These are phyloP conservation scores for Ganaspis brasiliensis DNA, from an alignment of 2,888 invertebrate genomes.

Conservation along the genomic window DNA sequence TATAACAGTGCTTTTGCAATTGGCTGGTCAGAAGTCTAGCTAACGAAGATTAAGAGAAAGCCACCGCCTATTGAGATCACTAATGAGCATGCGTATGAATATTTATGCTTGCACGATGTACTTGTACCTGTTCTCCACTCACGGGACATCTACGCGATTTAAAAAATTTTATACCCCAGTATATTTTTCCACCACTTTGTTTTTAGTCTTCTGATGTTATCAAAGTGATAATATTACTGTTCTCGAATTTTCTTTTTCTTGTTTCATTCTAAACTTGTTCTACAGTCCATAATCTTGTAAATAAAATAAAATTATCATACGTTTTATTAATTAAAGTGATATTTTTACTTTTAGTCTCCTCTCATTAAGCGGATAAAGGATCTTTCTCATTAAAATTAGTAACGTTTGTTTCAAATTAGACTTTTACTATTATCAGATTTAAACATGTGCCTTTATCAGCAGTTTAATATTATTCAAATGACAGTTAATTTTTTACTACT, in stretches of 20 bases:
- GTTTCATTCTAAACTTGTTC: no score
- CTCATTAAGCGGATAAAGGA: no score
- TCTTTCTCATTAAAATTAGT: no score
- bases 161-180: not conserved
- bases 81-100: slow-evolving; percentile 63
- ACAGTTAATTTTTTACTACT: no score
- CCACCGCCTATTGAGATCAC: slow-evolving; percentile 53
- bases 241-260: not conserved
- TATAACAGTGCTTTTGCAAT: slow-evolving; percentile 20
- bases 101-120: slow-evolving; percentile 61
- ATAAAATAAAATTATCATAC: no score
- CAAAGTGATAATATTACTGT: not conserved
- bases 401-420: no score
- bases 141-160: slow-evolving; percentile 40
- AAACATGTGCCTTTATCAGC: no score
- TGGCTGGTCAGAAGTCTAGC: slow-evolving; percentile 28
- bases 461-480: no score
- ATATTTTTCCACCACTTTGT: not conserved
- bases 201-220: not conserved
- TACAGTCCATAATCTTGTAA: no score
- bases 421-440: no score
- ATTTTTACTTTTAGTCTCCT: no score
- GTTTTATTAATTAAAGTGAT: no score
- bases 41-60: slow-evolving; percentile 63
- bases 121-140: slow-evolving; percentile 59